Base-by-base conservation (phyloP, 2,797 vertebrate genomes). In the Coluber constrictor region DNA sequence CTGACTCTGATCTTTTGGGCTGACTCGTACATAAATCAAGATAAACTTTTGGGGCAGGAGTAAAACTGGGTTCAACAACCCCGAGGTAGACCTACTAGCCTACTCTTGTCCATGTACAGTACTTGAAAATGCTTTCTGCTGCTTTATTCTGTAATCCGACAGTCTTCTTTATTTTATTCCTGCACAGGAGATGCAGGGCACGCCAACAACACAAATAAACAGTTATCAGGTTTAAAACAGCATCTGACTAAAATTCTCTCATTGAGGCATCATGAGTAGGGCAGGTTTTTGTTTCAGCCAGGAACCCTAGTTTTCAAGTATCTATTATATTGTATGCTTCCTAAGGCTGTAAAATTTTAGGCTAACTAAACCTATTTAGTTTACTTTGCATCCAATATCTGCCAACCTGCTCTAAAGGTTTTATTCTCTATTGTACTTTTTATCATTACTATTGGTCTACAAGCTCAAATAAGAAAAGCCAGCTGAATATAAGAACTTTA, bases 391-490 rank as follows among this genome's bases (percentile, higher is more conserved):
- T 23, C 25, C 4, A 66, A 61, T 90, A 70, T 8, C 0, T 0
- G 12, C 13, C 55, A 0, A 0, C 20, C 56, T 83, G 32, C 25
- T 43, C 32, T 1, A 29, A 25, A 63, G 0, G 0, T 37, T 93
- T 93, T 59, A 92, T 63, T 88, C 12, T 51, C 47, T 51, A 47
- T 47, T 47, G 37, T 13, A 47, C 70, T 29, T 43, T 59, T 43
- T 83, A 23, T 47, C 43, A 83, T 83, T 59, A 83, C 32, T 47
- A 60, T 8, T 60, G 25, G 55, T 47, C 8, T 59, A 59, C 59
- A 83, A 90, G 66, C 29, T 27, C 18, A 90, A 70, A 66, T n/a
- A 23, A 90, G 60, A 54, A 90, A 90, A 57, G n/a, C 90, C 70
- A 83, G 32, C 32, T 37, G 59, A 83, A 90, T 9, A 43, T 57